Evolutionary conservation across 2,888 invertebrate genomes (phyloP), one percentile per base, ranked within the genome.

Genomic region (Norana najaformis): DNA sequence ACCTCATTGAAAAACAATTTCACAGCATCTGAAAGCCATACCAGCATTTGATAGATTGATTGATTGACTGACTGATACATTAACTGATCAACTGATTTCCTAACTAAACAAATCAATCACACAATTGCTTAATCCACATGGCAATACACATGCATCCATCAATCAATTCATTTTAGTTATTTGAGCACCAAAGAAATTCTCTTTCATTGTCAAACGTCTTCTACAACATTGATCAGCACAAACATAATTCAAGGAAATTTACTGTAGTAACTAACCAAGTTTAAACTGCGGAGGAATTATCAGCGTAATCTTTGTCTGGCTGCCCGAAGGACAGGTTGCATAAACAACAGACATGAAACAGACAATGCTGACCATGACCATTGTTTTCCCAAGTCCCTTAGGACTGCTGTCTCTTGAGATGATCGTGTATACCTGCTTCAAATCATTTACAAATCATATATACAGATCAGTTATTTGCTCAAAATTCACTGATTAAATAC

Each of bases 21-120:
- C 37, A 89, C 41, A 16, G 89, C 82, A 83, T 83, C 89, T 89
- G 85, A 89, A 89, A 35, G n/a, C n/a, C 69, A 69, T 69, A 69
- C 30, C 69, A 69, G 69, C 13, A 13, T 69, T n/a, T 69, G 69
- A 69, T n/a, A 69, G 69, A 69, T n/a, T 69, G 69, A 69, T 69
- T 69, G 69, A 69, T 47, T 23, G 11, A 20, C 20, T 47, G 4
- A 47, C 47, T 47, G 41, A 41, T 41, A 41, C 23, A 23, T 6
- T 16, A 23, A 53, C 53, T 30, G 69, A 69, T 69, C 69, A 69
- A n/a, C 69, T 11, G 69, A 69, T 69, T 69, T 69, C 69, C 69
- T 69, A 11, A 69, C 69, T 6, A 69, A 0, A 69, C 30, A 69
- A n/a, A 69, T 69, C n/a, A 69, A 69, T 69, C 69, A 69, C 6